Percentiles rank a stretch among this genome's conserved stretches.
phyloP scores from a whole-genome alignment of 2,888 invertebrate genomes.

The Synanthedon formicaeformis region DNA sequence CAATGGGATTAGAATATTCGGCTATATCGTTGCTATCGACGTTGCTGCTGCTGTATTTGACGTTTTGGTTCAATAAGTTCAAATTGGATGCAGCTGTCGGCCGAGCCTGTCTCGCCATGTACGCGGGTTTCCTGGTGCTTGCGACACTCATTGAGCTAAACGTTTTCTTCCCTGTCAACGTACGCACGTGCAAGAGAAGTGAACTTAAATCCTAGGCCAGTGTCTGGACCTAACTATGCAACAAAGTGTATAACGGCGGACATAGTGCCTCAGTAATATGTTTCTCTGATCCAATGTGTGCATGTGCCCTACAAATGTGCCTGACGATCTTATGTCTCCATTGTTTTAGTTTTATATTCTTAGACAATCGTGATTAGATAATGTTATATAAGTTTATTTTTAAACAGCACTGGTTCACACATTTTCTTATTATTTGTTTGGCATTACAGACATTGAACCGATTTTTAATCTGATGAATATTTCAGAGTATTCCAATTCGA shows the following conservation, averaged over 20 bases:
- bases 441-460: no score
- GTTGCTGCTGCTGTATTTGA: slow-evolving; percentile 83
- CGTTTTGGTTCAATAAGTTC: slow-evolving; percentile 89
- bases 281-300: slow-evolving; percentile 12
- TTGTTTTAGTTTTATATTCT: slow-evolving; percentile 3
- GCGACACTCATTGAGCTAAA: slow-evolving; percentile 93
- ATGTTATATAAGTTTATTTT: no score
- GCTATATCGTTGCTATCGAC: slow-evolving; percentile 90
- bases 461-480: no score
- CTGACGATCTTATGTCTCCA: slow-evolving; percentile 9
- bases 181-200: slow-evolving; percentile 82
- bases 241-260: slow-evolving; percentile 18
- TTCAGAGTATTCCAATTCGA: no score
- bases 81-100: slow-evolving; percentile 88
- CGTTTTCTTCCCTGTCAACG: slow-evolving; percentile 91
- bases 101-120: slow-evolving; percentile 86
- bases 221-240: slow-evolving; percentile 20
- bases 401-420: no score
- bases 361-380: no score
- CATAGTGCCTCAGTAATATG: slow-evolving; percentile 23
- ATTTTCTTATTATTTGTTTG: no score
- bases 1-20: slow-evolving; percentile 90
- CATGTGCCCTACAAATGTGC: slow-evolving; percentile 16
- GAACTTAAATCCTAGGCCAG: slow-evolving; percentile 46
- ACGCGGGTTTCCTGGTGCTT: slow-evolving; percentile 86